These are phyloP conservation scores for Eilema caniola DNA, from an alignment of 2,888 invertebrate species.

Conservation along the genomic window DNA sequence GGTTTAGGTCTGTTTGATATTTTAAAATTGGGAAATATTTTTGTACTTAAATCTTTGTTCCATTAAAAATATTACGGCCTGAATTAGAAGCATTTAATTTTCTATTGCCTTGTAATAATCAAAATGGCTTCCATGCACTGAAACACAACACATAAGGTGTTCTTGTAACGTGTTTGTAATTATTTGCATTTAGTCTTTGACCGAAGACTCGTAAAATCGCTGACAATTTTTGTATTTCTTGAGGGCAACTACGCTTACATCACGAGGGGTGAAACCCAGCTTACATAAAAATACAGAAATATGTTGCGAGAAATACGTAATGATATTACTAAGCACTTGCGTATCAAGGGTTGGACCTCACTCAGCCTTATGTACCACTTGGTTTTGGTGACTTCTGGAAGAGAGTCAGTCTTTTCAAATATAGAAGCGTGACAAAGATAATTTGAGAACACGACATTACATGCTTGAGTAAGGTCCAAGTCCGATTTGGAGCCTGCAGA, in stretches of 20 bases:
- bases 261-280: background rate
- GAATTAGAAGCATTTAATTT: background rate
- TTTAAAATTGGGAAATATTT: no score
- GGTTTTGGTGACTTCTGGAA: background rate
- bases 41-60: no score
- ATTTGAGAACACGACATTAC: no score
- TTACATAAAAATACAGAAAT: constrained; percentile 2
- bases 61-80: no score
- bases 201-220: background rate
- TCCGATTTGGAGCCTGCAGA: background rate
- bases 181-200: background rate
- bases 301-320: no score
- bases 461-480: background rate
- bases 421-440: no score
- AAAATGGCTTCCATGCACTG: background rate
- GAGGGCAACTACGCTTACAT: background rate
- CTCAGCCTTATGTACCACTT: background rate
- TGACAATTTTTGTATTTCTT: background rate
- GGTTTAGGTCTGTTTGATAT: no score
- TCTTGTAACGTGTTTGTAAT: background rate
- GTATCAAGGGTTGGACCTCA: background rate
- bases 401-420: no score
- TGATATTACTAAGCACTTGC: no score
- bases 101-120: background rate
- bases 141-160: background rate